Evolutionary conservation across 2,888 invertebrate species (phyloP).

Genomic region (Nysson spinosus): DNA sequence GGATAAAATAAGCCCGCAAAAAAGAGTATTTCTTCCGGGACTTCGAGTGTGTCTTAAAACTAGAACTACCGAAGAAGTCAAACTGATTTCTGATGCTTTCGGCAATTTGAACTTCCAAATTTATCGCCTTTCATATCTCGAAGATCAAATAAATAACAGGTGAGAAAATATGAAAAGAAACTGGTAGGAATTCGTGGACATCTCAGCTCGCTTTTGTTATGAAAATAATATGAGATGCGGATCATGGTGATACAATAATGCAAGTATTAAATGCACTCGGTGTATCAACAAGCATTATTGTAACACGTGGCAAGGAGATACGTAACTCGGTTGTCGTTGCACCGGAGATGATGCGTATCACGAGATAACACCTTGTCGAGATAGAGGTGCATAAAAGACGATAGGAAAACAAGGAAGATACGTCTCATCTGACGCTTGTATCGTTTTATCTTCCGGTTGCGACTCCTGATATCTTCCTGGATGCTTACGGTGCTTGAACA

Average conservation of each 20-base stretch:
- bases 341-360: slow-evolving; percentile 50
- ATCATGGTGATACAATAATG: not conserved
- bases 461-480: slow-evolving; percentile 16
- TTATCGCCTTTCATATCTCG: too few relatives aligned
- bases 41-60: too few relatives aligned
- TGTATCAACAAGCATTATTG: slow-evolving; percentile 45
- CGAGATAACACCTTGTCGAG: slow-evolving; percentile 37
- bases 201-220: too few relatives aligned
- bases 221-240: too few relatives aligned
- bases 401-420: not conserved
- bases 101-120: too few relatives aligned
- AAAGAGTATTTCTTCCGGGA: too few relatives aligned
- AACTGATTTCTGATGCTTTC: too few relatives aligned
- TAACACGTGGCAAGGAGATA: slow-evolving; percentile 57
- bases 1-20: not conserved
- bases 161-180: too few relatives aligned
- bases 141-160: too few relatives aligned
- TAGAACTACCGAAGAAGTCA: too few relatives aligned
- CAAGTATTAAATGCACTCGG: slow-evolving; percentile 14
- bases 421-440: slow-evolving; percentile 34
- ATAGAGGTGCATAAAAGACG: slow-evolving; percentile 10
- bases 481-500: not conserved
- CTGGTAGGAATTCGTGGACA: too few relatives aligned
- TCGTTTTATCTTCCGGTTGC: slow-evolving; percentile 27
- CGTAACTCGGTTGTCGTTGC: slow-evolving; percentile 27